Evolutionary conservation across 2,888 invertebrate species (phyloP).

Genomic region (Erebia aethiops): DNA sequence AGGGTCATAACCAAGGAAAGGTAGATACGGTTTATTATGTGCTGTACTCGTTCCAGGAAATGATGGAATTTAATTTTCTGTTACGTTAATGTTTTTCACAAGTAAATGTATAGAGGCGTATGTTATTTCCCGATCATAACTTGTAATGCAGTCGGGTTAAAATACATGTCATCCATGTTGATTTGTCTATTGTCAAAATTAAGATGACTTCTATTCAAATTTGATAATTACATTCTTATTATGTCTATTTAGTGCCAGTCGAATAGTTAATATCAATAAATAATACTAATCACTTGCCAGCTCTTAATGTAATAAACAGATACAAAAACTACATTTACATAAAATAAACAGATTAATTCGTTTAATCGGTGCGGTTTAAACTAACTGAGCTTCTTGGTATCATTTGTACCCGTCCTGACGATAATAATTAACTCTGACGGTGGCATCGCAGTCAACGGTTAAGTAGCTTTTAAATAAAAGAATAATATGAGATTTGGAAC

Average conservation of each 20-base stretch:
- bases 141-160: too few relatives aligned
- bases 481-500: slow-evolving; percentile 61
- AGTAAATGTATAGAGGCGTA: background rate
- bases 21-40: slow-evolving; percentile 19
- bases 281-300: background rate
- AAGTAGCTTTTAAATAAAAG: slow-evolving; percentile 69
- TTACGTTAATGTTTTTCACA: slow-evolving; percentile 7
- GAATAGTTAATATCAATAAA: background rate
- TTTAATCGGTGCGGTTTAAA: slow-evolving; percentile 69
- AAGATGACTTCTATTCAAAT: background rate
- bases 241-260: background rate
- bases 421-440: slow-evolving; percentile 75
- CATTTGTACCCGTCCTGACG: slow-evolving; percentile 77
- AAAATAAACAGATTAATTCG: slow-evolving; percentile 77
- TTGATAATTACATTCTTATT: background rate
- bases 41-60: slow-evolving; percentile 1
- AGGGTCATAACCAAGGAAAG: slow-evolving; percentile 31
- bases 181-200: too few relatives aligned
- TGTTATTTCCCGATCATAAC: background rate
- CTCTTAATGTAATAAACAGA: slow-evolving; percentile 38
- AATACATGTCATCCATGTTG: too few relatives aligned
- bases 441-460: slow-evolving; percentile 63
- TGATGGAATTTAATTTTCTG: slow-evolving; percentile 1
- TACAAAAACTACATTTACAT: slow-evolving; percentile 74
- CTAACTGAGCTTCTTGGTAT: slow-evolving; percentile 64